Percentiles rank a stretch among this genome's conserved stretches.
Evolutionary conservation across 2,888 invertebrate species (phyloP).

Genomic region (Norana najaformis): DNA sequence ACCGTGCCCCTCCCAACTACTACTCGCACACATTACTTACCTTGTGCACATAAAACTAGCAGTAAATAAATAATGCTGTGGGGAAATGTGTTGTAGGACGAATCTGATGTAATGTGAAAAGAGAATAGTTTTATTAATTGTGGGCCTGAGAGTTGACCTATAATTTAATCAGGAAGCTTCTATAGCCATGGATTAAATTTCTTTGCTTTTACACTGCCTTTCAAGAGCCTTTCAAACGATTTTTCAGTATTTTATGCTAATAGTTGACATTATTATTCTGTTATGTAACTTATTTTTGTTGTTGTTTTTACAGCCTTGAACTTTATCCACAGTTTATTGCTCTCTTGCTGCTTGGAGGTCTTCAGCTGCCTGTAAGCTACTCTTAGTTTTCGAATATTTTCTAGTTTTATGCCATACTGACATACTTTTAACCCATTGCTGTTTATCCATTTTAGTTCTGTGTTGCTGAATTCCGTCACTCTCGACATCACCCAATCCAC

Average conservation of each 20-base stretch:
- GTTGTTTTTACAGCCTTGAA: slow-evolving; percentile 54
- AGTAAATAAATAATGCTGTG: too few species aligned
- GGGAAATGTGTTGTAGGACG: too few species aligned
- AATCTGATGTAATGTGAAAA: not conserved
- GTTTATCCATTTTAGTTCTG: too few species aligned
- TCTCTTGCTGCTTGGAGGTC: slow-evolving; percentile 62
- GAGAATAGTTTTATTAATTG: not conserved
- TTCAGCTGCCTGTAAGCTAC: slow-evolving; percentile 61
- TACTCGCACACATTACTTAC: too few species aligned
- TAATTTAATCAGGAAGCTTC: not conserved
- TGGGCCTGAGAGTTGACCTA: not conserved
- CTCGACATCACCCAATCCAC: too few species aligned
- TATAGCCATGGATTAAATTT: not conserved
- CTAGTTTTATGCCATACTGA: not conserved
- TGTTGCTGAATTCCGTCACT: too few species aligned
- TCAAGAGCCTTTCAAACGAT: not conserved
- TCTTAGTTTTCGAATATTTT: not conserved
- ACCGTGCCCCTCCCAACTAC: too few species aligned
- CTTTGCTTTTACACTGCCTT: too few species aligned
- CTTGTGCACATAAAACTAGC: too few species aligned
- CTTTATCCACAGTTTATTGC: slow-evolving; percentile 58
- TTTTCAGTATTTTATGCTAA: not conserved
- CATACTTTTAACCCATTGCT: not conserved
- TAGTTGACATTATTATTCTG: not conserved
- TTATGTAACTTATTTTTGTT: slow-evolving; percentile 26